Conservation (phyloP, 2,113 vertebrate genomes). For the Tympanuchus pallidicinctus region DNA sequence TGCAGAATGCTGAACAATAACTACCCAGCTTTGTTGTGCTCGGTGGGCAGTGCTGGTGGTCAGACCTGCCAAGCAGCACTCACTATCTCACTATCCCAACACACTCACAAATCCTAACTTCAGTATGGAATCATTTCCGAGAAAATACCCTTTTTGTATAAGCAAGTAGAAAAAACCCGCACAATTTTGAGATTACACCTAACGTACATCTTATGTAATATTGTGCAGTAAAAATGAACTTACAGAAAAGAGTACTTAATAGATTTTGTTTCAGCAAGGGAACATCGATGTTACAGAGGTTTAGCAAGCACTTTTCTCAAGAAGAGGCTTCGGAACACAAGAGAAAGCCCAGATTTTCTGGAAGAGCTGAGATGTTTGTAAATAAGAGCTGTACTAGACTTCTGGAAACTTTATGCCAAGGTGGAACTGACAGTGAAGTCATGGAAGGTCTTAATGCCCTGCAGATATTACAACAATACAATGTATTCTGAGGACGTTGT, state of each 20-base stretch:
- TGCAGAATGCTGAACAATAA: too few species aligned
- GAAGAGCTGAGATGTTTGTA: neutral
- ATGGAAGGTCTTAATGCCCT: neutral
- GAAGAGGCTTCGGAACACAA: neutral
- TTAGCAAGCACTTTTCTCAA: neutral
- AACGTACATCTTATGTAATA: neutral
- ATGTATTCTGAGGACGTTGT: neutral
- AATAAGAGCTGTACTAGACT: neutral
- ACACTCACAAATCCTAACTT: neutral
- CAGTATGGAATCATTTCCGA: neutral
- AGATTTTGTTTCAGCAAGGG: neutral
- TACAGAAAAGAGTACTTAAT: neutral
- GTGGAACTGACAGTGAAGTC: neutral
- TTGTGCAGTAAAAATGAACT: neutral
- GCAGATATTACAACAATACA: neutral
- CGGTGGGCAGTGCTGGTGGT: neutral
- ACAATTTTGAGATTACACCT: neutral
- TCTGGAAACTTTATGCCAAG: neutral
- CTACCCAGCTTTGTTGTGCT: fast-evolving
- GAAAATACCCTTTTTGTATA: neutral
- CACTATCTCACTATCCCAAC: too few species aligned
- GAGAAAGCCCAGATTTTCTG: neutral
- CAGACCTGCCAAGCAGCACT: neutral
- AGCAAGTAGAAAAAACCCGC: neutral
- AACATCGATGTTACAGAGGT: neutral